Base-by-base conservation (phyloP, 2,888 invertebrate genomes). In the Amphipyra tragopoginis region DNA sequence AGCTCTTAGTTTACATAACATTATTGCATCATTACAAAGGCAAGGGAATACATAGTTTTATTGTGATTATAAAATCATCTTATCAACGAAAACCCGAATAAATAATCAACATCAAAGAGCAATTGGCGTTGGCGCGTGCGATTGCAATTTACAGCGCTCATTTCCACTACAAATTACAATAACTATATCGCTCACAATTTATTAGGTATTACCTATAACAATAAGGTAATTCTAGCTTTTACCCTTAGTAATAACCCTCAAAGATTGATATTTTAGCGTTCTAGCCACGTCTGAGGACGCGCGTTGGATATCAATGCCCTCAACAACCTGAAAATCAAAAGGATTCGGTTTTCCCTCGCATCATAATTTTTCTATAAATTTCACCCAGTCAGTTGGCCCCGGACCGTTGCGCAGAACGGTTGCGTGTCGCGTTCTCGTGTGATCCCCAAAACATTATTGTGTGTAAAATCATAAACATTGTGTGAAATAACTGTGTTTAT, bases 401-500 rank as follows among this genome's bases (percentile, higher is more conserved):
- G 54, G 59, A 61, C 52, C 59, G 61, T 36, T 8, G 26, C 33
- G 29, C 14, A 29, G 55, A 14, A 6, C 42, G 58, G 66, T 59
- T 40, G 62, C 11, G 67, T 57, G 5, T 58, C 59, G 59, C 48
- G 42, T 13, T 8, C 9, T n/a, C 33, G 10, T 13, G 36, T 53
- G 13, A 15, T 14, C 43, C 14, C 13, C 13, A 36, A 72, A 77
- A 72, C 68, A 80, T 61, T 63, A 65, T 59, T 66, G 68, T 75
- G 68, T 50, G 44, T 53, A 36, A 69, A 63, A 69, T 67, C 56
- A 67, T 65, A 70, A 69, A 75, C 66, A 69, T 65, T 79, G 72
- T 56, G 75, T 73, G 73, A 71, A 64, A 73, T 55, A 44, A 53
- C 29, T 39, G 80, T 79, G 70, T 60, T 67, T 66, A 43, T 59